These are phyloP conservation scores for Chelmon rostratus DNA, from an alignment of 2,797 vertebrate species.

Conservation along the genomic window DNA sequence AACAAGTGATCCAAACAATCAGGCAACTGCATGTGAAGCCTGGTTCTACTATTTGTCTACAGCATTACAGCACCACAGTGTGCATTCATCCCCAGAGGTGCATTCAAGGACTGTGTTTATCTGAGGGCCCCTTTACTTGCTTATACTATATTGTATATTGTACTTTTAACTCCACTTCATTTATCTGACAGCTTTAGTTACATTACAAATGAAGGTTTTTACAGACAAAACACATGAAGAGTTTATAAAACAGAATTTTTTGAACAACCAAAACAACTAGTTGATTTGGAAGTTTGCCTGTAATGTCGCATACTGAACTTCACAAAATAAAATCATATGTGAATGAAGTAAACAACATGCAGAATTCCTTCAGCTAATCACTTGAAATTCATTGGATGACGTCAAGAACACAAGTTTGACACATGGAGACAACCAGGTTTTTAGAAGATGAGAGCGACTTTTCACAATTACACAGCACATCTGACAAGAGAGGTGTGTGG, in stretches of 20 bases:
- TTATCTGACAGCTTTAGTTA: no score
- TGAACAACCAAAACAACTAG: no score
- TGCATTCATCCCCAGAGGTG: neutral
- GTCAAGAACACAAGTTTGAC: slow-evolving; percentile 8
- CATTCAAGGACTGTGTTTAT: no score
- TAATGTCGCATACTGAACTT: neutral
- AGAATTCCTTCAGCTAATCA: neutral
- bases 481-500: neutral
- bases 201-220: no score
- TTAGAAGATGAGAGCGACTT: neutral
- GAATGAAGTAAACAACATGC: neutral
- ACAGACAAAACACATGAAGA: no score
- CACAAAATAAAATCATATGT: neutral
- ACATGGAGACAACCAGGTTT: neutral
- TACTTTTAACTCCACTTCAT: no score
- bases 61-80: neutral
- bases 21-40: no score
- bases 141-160: no score
- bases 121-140: no score
- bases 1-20: neutral
- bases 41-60: neutral
- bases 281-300: neutral
- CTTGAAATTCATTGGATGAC: neutral
- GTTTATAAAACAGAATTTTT: no score
- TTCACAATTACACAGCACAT: neutral